These are phyloP conservation scores for Amphipyra berbera DNA, from an alignment of 2,888 invertebrate species.

Conservation along the genomic window DNA sequence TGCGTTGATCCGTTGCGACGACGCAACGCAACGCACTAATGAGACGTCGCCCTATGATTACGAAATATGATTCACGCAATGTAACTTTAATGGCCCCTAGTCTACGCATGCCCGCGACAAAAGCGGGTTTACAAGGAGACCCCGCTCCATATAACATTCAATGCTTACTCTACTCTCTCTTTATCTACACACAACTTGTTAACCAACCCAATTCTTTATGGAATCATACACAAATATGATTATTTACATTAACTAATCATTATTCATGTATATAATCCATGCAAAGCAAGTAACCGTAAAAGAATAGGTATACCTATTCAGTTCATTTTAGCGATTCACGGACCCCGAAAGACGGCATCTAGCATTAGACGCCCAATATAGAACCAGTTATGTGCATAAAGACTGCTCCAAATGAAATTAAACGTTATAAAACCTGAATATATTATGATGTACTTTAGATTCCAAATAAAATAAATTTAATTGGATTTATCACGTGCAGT, in stretches of 20 bases:
- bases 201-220: constrained; percentile 30
- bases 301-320: constrained; percentile 58
- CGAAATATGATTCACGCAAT: too few relatives aligned
- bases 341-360: constrained; percentile 48
- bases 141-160: constrained; percentile 66
- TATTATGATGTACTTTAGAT: constrained; percentile 8
- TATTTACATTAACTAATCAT: constrained; percentile 18
- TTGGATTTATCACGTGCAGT: constrained; percentile 3
- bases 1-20: too few relatives aligned
- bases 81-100: too few relatives aligned
- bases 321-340: constrained; percentile 51
- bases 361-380: constrained; percentile 26
- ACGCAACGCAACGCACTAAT: too few relatives aligned
- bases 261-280: constrained; percentile 30
- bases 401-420: constrained; percentile 11
- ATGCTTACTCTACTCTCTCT: constrained; percentile 63
- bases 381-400: constrained; percentile 20
- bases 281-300: constrained; percentile 48
- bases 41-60: too few relatives aligned
- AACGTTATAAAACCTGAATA: constrained; percentile 9
- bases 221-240: constrained; percentile 33
- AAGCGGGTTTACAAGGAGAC: constrained; percentile 68
- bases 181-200: constrained; percentile 57
- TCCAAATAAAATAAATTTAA: constrained; percentile 12
- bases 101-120: constrained; percentile 70